Percentiles rank a stretch among this genome's conserved stretches.
These are phyloP conservation scores for Dinothrombium tinctorium DNA, from an alignment of 1,140 invertebrate genomes.

Conservation along the genomic window DNA sequence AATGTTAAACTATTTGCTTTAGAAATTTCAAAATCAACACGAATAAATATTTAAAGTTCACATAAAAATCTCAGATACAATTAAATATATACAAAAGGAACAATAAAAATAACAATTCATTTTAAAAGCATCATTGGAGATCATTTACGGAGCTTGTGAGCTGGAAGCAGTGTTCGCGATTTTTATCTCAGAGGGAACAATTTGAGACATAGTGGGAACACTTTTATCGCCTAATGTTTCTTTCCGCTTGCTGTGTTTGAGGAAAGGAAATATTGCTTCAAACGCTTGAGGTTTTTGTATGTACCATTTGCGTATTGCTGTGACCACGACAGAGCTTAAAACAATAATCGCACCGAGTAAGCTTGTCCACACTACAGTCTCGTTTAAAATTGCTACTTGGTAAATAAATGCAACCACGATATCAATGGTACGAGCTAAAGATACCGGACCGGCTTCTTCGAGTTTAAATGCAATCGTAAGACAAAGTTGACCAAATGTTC, in stretches of 20 bases:
- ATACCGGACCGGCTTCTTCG: slow-evolving; percentile 65
- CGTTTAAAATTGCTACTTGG: slow-evolving; percentile 41
- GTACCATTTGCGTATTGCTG: not conserved
- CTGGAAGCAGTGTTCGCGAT: too few species aligned
- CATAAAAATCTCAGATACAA: too few species aligned
- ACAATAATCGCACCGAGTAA: slow-evolving; percentile 35
- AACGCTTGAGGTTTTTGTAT: not conserved
- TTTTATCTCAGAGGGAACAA: too few species aligned
- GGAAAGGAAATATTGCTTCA: not conserved
- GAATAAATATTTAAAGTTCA: too few species aligned
- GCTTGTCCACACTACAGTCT: slow-evolving; percentile 51
- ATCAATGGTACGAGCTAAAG: slow-evolving; percentile 60
- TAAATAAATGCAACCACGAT: slow-evolving; percentile 75
- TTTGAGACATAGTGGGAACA: too few species aligned
- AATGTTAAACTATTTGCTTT: too few species aligned
- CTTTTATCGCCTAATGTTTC: too few species aligned
- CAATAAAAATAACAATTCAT: too few species aligned
- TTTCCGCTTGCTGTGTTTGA: not conserved
- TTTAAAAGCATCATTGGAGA: too few species aligned
- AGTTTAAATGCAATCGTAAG: slow-evolving; percentile 57
- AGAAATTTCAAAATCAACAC: too few species aligned
- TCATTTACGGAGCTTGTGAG: too few species aligned
- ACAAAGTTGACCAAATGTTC: slow-evolving; percentile 61
- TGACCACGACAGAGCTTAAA: not conserved
- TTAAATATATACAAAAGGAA: too few species aligned